Base-by-base conservation (phyloP, 2,113 vertebrate species). In the Plestiodon gilberti region DNA sequence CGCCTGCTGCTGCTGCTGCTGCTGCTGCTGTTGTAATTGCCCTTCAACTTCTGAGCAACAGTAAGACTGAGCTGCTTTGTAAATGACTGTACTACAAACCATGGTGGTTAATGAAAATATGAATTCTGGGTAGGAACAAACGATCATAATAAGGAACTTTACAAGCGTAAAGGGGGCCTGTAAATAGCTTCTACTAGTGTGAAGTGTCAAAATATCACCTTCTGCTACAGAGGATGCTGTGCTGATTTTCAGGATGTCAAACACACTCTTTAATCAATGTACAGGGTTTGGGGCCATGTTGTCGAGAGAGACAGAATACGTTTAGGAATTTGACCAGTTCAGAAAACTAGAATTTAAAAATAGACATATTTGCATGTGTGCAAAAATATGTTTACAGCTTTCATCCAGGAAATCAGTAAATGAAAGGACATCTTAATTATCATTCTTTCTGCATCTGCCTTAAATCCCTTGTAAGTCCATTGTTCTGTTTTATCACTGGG, bases 391-490 rank as follows among this genome's bases (percentile, higher is more conserved):
- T 0, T 1, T 87, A 80, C 22, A 62, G 64, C 73, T 81, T 85
- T 64, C 5, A 84, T 40, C 20, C 86, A 78, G 43, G 86, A 30
- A 82, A 14, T 65, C 28, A 78, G 79, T 22, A 70, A 74, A 25
- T n/a, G 59, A 74, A 87, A 57, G 55, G 30, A 48, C 6, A n/a
- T 13, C 77, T 70, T 82, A 71, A 81, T 79, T 87, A 81, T 22
- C 2, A 88, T 83, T 93, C 61, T 79, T 35, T 64, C 40, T 76
- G 73, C 77, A 76, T 83, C 74, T 82, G 55, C 20, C 88, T 59
- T 48, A 90, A 91, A 89, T 38, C 67, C 71, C 78, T 22, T 38
- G 52, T 82, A 78, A 91, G 17, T n/a, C 15, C 30, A 52, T 79
- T 81, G 69, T 71, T 87, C 30, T 57, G 0, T 86, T 90, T 40